A percentile compares a stretch with the other conserved stretches of the same genome.
Evolutionary conservation across 2,113 vertebrate species (phyloP).

Genomic region (Calidris pugnax): DNA sequence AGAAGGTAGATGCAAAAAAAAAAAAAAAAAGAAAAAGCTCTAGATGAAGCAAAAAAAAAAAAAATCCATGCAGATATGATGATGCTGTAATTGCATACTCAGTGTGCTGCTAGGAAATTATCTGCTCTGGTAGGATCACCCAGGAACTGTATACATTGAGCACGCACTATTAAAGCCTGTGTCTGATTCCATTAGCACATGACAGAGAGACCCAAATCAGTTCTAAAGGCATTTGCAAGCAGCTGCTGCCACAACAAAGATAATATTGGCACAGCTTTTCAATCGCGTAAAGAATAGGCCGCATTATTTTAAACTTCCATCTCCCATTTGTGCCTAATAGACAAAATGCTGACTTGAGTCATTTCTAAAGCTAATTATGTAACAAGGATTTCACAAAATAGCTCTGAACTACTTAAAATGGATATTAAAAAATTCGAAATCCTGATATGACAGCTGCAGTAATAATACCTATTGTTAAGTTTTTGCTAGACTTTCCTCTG

Average conservation of each 20-base stretch:
- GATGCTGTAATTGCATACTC: not conserved
- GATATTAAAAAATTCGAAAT: constrained; percentile 38
- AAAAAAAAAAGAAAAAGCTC: not conserved
- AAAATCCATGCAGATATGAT: not conserved
- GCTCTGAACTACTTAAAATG: constrained; percentile 35
- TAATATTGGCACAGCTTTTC: constrained; percentile 4
- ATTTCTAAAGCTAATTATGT: constrained; percentile 52
- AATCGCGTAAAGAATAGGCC: not conserved
- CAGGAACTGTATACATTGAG: not conserved
- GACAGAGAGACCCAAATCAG: not conserved
- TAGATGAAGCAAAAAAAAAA: not conserved
- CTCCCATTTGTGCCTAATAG: not conserved
- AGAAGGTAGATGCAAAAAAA: not conserved
- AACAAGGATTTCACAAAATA: constrained; percentile 31
- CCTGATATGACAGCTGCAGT: constrained; percentile 10
- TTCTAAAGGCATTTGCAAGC: constrained; percentile 23
- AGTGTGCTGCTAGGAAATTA: not conserved
- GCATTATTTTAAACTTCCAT: not conserved
- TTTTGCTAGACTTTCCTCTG: constrained; percentile 37
- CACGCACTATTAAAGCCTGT: not conserved
- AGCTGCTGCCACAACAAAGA: not conserved
- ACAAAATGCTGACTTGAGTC: not conserved
- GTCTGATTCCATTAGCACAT: not conserved
- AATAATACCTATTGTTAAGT: constrained; percentile 47
- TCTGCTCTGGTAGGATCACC: not conserved